Conservation (phyloP, 2,113 vertebrate species). For the Arvicanthis niloticus region DNA sequence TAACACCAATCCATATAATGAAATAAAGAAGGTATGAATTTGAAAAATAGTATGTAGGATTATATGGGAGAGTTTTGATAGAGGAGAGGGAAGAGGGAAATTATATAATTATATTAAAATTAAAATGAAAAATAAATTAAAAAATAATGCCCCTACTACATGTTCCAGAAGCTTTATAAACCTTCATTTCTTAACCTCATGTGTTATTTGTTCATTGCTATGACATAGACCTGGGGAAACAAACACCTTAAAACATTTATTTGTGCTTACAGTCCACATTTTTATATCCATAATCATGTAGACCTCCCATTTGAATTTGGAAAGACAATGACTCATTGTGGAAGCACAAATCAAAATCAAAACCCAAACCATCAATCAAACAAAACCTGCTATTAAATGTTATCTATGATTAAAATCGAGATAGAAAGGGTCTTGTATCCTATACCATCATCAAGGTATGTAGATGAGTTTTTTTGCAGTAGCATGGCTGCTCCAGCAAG, state of each 20-base stretch:
- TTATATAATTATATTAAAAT: background rate
- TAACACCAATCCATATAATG: background rate
- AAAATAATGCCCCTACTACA: background rate
- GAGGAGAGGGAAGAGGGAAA: background rate
- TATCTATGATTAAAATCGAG: background rate
- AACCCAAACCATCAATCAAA: too few species aligned
- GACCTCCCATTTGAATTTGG: background rate
- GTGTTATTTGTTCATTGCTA: background rate
- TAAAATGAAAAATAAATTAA: background rate
- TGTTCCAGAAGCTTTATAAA: background rate
- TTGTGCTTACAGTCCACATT: background rate
- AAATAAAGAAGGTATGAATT: background rate
- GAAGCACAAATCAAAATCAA: background rate
- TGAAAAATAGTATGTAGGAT: background rate
- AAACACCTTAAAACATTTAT: background rate
- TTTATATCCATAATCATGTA: too few species aligned
- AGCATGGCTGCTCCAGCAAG: too few species aligned
- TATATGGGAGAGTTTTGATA: background rate
- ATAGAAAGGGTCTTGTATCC: background rate
- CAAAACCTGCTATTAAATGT: background rate
- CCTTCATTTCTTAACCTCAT: background rate
- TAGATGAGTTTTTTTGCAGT: too few species aligned
- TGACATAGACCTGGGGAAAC: background rate
- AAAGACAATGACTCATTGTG: background rate
- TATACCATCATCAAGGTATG: background rate